phyloP scores from a whole-genome alignment of 2,797 vertebrate genomes.

The Scomberomorus guttatus region DNA sequence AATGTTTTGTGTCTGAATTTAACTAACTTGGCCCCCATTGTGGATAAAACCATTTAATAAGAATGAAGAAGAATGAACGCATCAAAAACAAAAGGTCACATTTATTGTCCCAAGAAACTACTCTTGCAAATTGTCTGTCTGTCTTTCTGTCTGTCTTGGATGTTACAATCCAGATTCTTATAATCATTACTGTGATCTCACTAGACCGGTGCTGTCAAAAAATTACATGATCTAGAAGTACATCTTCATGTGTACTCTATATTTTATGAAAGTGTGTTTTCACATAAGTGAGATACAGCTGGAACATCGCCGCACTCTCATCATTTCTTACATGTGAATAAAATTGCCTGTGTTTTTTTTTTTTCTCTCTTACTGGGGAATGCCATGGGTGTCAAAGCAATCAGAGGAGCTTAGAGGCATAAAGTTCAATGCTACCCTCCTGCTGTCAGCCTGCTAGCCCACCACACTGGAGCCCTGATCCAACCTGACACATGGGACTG shows the following conservation, averaged over 20 bases:
- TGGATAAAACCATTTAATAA: not conserved
- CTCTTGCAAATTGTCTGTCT: not conserved
- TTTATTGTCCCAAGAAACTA: not conserved
- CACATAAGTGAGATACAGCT: constrained; percentile 24
- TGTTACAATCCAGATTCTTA: not conserved
- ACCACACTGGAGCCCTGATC: constrained; percentile 56
- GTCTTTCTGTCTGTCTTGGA: not conserved
- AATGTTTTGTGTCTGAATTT: constrained; percentile 18
- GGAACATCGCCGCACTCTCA: constrained; percentile 11
- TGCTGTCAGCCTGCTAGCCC: constrained; percentile 66
- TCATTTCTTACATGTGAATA: constrained; percentile 29
- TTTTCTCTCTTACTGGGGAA: constrained; percentile 48
- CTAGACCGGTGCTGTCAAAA: not conserved
- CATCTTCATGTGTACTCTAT: constrained; percentile 25
- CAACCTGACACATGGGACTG: constrained; percentile 65
- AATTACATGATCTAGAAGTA: not conserved
- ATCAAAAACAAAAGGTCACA: not conserved
- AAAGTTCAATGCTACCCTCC: constrained; percentile 57
- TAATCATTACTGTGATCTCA: not conserved
- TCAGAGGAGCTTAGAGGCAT: constrained; percentile 64
- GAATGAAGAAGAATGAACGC: constrained; percentile 1
- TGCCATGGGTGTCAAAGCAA: constrained; percentile 72
- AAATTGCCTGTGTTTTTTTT: constrained; percentile 36
- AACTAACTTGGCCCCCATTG: not conserved
- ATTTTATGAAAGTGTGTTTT: constrained; percentile 31